These are phyloP conservation scores for Rallus limicola DNA, from an alignment of 2,113 vertebrate genomes.

Conservation along the genomic window DNA sequence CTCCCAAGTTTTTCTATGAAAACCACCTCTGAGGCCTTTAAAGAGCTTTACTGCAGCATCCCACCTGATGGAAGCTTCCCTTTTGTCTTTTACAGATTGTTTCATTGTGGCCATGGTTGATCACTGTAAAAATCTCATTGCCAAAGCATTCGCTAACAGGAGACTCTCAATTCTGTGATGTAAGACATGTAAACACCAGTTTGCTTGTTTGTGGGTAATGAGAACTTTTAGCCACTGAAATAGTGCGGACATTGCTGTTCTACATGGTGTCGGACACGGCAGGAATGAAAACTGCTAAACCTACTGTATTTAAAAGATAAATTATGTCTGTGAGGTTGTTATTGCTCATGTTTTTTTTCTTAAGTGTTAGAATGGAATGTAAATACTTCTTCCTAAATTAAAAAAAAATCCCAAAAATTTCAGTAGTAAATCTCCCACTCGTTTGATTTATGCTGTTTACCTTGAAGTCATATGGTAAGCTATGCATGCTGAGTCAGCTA, in stretches of 20 bases:
- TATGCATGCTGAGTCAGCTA: not conserved
- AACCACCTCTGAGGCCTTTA: not conserved
- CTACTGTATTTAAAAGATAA: not conserved
- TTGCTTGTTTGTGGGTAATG: not conserved
- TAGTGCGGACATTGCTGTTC: not conserved
- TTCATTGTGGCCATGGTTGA: constrained; percentile 2
- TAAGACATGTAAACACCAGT: not conserved
- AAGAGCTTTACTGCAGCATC: not conserved
- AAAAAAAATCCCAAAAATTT: not conserved
- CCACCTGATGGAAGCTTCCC: not conserved
- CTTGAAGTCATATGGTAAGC: not conserved
- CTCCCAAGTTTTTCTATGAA: not conserved
- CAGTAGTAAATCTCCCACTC: not conserved
- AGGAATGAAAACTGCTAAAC: not conserved
- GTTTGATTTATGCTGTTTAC: not conserved
- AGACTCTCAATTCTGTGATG: not conserved
- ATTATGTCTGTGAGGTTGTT: not conserved
- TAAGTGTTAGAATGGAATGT: not conserved
- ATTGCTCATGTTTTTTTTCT: not conserved
- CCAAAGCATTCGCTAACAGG: not conserved
- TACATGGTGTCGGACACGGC: rapidly evolving
- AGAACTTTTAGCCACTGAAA: not conserved
- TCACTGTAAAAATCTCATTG: not conserved
- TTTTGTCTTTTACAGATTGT: not conserved
- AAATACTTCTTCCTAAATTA: not conserved